Percentiles rank a stretch among this genome's conserved stretches.
Conservation (phyloP, 2,888 invertebrate species). For the Thymelicus acteon region DNA sequence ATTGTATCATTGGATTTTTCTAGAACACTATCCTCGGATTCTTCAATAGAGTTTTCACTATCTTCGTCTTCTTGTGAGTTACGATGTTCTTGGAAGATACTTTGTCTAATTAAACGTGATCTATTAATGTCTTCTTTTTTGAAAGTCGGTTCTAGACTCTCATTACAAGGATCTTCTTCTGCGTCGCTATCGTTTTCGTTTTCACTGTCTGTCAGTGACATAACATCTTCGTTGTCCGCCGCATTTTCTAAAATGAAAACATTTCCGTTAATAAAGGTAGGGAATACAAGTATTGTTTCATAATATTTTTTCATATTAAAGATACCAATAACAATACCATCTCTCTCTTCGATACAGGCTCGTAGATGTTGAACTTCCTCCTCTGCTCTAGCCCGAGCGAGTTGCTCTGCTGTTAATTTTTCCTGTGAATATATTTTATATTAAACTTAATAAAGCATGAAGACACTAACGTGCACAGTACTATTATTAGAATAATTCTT, state of each 20-base stretch:
- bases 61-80: conserved; percentile 15
- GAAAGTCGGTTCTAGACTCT: conserved; percentile 70
- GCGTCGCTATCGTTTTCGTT: conserved; percentile 52
- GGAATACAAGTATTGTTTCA: no score
- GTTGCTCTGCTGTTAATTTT: conserved; percentile 57
- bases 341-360: conserved; percentile 69
- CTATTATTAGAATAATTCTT: no score
- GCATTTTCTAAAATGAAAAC: conserved; percentile 2
- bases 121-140: conserved; percentile 61
- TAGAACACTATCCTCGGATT: conserved; percentile 47
- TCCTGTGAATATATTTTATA: conserved; percentile 52
- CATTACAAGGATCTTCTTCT: conserved; percentile 57
- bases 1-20: conserved; percentile 52
- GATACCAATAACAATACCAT: conserved; percentile 53
- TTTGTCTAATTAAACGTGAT: conserved; percentile 52
- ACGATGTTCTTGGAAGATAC: conserved; percentile 37
- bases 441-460: no score
- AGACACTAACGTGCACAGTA: no score
- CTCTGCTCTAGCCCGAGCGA: conserved; percentile 61
- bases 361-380: conserved; percentile 67
- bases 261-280: not conserved
- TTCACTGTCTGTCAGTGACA: conserved; percentile 58
- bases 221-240: conserved; percentile 48
- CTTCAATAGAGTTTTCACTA: conserved; percentile 44
- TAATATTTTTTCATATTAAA: conserved; percentile 3